Percentiles rank a stretch among this genome's conserved stretches.
phyloP scores from a whole-genome alignment of 2,888 invertebrate species.

The Branchellion lobata region DNA sequence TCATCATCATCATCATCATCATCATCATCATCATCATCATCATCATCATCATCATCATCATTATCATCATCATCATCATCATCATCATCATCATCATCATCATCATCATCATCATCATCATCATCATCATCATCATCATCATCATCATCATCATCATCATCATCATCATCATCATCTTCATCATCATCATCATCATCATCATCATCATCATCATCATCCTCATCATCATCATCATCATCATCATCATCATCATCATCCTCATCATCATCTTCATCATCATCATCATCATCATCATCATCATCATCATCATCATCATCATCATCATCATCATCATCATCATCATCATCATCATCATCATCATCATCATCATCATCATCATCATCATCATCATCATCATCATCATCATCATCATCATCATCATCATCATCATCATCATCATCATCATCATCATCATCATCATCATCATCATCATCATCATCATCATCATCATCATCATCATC shows the following conservation, averaged over 20 bases:
- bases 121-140: not conserved
- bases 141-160: no score
- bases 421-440: no score
- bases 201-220: no score
- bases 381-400: not conserved
- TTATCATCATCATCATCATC: not conserved
- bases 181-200: no score
- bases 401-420: not conserved
- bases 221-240: no score
- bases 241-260: no score
- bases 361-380: constrained; percentile 14
- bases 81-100: not conserved
- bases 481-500: constrained; percentile 15
- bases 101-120: no score
- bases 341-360: constrained; percentile 30
- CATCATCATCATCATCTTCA: no score
- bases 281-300: no score
- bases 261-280: constrained; percentile 4
- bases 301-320: constrained; percentile 1
- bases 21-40: constrained; percentile 26
- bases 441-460: not conserved
- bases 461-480: not conserved
- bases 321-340: constrained; percentile 31
- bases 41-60: constrained; percentile 3
- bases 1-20: constrained; percentile 27